Evolutionary conservation across 2,113 vertebrate species (phyloP).

Genomic region (Octodon degus): DNA sequence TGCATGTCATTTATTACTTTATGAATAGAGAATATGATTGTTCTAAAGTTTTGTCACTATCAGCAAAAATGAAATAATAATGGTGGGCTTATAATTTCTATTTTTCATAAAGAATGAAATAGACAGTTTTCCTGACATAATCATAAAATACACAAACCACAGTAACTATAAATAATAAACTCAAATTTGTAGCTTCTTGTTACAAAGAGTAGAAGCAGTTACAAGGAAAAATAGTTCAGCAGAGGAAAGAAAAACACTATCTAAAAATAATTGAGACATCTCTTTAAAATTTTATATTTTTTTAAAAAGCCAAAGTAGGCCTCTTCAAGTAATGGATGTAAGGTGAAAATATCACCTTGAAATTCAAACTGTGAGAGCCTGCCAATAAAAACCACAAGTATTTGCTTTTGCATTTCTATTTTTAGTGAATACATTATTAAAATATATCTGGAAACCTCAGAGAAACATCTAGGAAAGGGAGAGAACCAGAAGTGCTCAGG

Average conservation of each 20-base stretch:
- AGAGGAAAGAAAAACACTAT: background rate
- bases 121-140: constrained; percentile 2
- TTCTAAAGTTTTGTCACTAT: constrained; percentile 35
- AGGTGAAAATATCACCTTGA: background rate
- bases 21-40: background rate
- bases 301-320: background rate
- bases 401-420: background rate
- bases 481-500: background rate
- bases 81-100: background rate
- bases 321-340: background rate
- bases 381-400: background rate
- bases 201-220: background rate
- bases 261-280: constrained; percentile 4
- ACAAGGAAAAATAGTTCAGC: background rate
- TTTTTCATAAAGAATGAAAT: constrained; percentile 37
- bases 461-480: background rate
- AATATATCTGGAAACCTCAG: background rate
- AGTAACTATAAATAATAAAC: background rate
- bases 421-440: background rate
- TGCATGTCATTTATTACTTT: background rate
- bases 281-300: background rate
- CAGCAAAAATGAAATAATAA: background rate
- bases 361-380: background rate
- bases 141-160: background rate
- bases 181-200: constrained; percentile 26